phyloP scores from a whole-genome alignment of 2,797 vertebrate genomes.

The Hephaestus fuliginosus region DNA sequence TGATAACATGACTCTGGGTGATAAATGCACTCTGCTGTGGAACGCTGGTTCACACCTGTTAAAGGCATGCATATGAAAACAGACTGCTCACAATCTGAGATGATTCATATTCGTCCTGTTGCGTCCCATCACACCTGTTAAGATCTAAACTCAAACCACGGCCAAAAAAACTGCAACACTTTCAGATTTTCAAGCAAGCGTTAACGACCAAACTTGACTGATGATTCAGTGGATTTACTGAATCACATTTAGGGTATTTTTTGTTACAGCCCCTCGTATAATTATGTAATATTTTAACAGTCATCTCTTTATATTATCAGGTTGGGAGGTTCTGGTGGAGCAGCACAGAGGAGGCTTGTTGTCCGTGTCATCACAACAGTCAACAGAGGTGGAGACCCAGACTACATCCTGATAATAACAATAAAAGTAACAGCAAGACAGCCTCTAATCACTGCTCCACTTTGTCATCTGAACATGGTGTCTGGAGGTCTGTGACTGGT shows the following conservation, averaged over 20 bases:
- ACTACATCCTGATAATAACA: neutral
- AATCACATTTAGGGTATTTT: neutral
- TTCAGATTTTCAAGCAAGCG: neutral
- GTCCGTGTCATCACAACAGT: neutral
- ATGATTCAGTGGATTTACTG: neutral
- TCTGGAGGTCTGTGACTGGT: neutral
- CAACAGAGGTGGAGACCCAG: constrained; percentile 8
- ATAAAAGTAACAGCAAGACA: neutral
- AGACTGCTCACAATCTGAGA: neutral
- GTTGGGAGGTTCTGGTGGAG: constrained; percentile 7
- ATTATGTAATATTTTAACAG: neutral
- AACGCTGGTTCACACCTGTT: neutral
- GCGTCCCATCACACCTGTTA: neutral
- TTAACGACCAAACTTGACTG: neutral
- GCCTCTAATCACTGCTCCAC: neutral
- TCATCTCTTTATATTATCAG: neutral
- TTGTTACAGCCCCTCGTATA: neutral
- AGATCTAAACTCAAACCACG: neutral
- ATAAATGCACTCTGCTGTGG: neutral
- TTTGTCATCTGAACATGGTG: neutral
- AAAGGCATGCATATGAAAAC: neutral
- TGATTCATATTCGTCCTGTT: neutral
- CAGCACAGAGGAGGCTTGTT: neutral
- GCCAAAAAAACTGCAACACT: no score
- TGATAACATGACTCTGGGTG: neutral